A percentile compares a stretch with the other conserved stretches of the same genome.
Evolutionary conservation across 2,888 invertebrate species (phyloP).

Genomic region (Orthonevra nobilis): DNA sequence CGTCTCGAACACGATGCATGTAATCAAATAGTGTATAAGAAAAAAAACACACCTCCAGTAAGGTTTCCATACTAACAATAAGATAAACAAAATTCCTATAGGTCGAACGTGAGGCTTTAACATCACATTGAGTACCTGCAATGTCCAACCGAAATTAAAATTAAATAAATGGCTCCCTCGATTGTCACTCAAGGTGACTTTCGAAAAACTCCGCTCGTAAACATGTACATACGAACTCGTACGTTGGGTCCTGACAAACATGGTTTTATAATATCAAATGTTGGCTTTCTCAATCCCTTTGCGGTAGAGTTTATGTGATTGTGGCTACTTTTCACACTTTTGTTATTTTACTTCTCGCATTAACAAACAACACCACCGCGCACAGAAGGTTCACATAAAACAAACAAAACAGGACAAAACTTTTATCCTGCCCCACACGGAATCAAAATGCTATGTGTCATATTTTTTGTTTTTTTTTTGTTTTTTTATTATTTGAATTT

Average conservation of each 20-base stretch:
- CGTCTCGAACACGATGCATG: too few relatives aligned
- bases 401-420: too few relatives aligned
- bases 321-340: background rate
- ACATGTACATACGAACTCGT: too few relatives aligned
- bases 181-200: background rate
- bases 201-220: background rate
- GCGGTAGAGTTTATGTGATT: background rate
- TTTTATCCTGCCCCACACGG: too few relatives aligned
- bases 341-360: background rate
- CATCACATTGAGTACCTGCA: background rate
- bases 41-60: too few relatives aligned
- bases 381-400: too few relatives aligned
- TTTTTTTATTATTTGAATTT: background rate
- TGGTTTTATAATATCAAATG: background rate
- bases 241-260: background rate
- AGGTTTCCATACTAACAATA: too few relatives aligned
- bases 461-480: background rate
- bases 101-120: constrained; percentile 4
- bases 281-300: background rate
- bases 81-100: too few relatives aligned
- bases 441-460: too few relatives aligned
- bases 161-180: constrained; percentile 3
- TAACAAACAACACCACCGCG: background rate
- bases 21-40: background rate
- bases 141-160: constrained; percentile 1